These are phyloP conservation scores for Poecilia velifera DNA, from an alignment of 2,797 vertebrate species.

Conservation along the genomic window DNA sequence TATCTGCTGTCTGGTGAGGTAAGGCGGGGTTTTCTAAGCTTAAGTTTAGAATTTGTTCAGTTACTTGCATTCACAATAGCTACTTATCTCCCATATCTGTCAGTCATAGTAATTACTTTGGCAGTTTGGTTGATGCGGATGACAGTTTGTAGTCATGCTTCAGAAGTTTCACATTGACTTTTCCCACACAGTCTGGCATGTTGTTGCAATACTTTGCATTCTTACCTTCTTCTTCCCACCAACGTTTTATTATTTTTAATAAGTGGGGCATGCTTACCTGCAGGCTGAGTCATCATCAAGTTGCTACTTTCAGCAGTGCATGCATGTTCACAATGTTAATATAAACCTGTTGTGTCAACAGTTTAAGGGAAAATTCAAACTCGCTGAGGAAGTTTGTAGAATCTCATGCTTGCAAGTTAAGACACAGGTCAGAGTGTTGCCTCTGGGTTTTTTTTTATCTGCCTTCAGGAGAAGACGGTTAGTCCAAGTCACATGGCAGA, in stretches of 20 bases:
- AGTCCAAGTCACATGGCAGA: conserved; percentile 65
- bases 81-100: background rate
- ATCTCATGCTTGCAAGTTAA: conserved; percentile 47
- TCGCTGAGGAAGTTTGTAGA: conserved; percentile 17
- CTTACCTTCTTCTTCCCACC: conserved; percentile 31
- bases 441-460: conserved; percentile 46
- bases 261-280: background rate
- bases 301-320: conserved; percentile 1
- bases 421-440: conserved; percentile 52
- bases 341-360: conserved; percentile 26
- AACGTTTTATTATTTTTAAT: conserved; percentile 5
- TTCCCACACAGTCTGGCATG: conserved; percentile 28
- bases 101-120: background rate
- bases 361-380: conserved; percentile 30
- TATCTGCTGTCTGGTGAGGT: conserved; percentile 43
- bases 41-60: background rate
- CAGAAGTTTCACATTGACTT: conserved; percentile 1
- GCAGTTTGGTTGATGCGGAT: background rate
- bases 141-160: conserved; percentile 2
- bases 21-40: conserved; percentile 32
- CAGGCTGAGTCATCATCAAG: conserved; percentile 23
- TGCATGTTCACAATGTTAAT: conserved; percentile 4
- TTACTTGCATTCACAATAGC: background rate
- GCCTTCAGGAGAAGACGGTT: conserved; percentile 53
- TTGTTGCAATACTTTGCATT: conserved; percentile 36